These are phyloP conservation scores for Heliothis virescens DNA, from an alignment of 1,140 invertebrate species.

Conservation along the genomic window DNA sequence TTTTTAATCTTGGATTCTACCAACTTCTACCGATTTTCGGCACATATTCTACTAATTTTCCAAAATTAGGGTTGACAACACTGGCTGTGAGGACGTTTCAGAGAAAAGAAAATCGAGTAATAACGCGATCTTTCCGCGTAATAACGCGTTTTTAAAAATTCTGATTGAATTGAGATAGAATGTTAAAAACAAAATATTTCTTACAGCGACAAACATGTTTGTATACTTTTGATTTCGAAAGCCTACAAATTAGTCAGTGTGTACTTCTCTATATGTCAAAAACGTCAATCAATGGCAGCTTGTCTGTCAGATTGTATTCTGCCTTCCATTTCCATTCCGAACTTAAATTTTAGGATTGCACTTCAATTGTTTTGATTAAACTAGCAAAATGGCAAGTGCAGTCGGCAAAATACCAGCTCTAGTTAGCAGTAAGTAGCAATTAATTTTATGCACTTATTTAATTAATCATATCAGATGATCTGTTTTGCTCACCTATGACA, in stretches of 20 bases:
- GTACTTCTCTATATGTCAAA: not conserved
- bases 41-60: no score
- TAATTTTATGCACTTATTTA: not conserved
- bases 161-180: no score
- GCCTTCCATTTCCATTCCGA: conserved; percentile 61
- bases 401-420: conserved; percentile 74
- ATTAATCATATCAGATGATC: conserved; percentile 20
- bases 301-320: conserved; percentile 28
- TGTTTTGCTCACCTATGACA: conserved; percentile 69
- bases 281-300: conserved; percentile 22
- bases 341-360: conserved; percentile 61
- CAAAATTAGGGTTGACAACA: no score
- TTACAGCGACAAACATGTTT: not conserved
- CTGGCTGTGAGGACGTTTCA: no score
- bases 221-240: no score
- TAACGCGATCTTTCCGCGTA: no score
- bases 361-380: conserved; percentile 78
- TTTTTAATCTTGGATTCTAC: no score
- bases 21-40: no score
- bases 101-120: no score
- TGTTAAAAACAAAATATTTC: no score
- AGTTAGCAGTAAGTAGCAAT: conserved; percentile 73
- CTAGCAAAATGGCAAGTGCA: conserved; percentile 72
- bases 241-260: no score
- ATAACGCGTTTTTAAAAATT: no score